These are phyloP conservation scores for Heterohyrax brucei DNA, from an alignment of 2,797 vertebrate species.

Conservation along the genomic window DNA sequence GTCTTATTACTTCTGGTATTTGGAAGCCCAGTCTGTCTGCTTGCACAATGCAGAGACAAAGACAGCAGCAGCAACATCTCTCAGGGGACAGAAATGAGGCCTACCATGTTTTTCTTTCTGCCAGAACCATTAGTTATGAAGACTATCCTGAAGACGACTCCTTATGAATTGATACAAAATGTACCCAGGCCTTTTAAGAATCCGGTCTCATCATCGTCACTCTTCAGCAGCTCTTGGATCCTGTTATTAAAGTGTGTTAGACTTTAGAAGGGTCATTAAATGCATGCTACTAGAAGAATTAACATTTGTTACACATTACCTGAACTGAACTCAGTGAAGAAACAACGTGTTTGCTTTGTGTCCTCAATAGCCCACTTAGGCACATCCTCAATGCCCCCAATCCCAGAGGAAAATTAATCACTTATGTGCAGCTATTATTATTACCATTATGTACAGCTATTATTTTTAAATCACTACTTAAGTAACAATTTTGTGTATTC, in stretches of 20 bases:
- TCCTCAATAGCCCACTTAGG: slow-evolving; percentile 88
- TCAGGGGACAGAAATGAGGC: neutral
- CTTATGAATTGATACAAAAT: slow-evolving; percentile 58
- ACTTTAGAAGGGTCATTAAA: slow-evolving; percentile 88
- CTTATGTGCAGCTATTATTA: slow-evolving; percentile 89
- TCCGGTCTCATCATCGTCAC: slow-evolving; percentile 65
- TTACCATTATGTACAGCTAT: slow-evolving; percentile 87
- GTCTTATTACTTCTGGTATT: neutral
- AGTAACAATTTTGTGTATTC: slow-evolving; percentile 85
- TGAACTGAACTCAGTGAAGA: slow-evolving; percentile 91
- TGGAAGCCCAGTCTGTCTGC: neutral
- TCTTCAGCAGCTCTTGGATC: slow-evolving; percentile 82
- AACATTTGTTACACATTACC: slow-evolving; percentile 90
- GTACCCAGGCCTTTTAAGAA: slow-evolving; percentile 71
- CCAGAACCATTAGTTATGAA: neutral
- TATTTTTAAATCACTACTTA: slow-evolving; percentile 90
- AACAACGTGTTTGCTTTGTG: slow-evolving; percentile 89
- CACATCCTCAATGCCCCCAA: slow-evolving; percentile 84
- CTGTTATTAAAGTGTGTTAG: slow-evolving; percentile 85
- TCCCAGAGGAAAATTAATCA: slow-evolving; percentile 89
- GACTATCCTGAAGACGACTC: slow-evolving; percentile 33
- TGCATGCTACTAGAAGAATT: slow-evolving; percentile 87
- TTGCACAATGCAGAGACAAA: neutral
- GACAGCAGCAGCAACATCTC: neutral
- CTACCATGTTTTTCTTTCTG: neutral